Conservation (phyloP, 2,888 invertebrate species). For the Coecobrya sp. region DNA sequence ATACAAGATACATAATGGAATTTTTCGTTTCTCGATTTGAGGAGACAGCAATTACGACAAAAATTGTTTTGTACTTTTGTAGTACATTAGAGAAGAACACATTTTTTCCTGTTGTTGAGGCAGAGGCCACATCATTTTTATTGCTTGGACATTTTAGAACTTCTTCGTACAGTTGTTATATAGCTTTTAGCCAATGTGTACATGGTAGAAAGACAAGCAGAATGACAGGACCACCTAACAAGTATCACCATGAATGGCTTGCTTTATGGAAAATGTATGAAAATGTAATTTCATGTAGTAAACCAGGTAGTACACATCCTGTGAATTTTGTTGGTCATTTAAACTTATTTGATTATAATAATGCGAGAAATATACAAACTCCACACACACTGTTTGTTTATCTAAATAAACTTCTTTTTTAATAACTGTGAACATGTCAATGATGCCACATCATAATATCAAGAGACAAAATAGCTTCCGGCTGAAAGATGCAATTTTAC, state of each 20-base stretch:
- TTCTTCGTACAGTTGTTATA: background rate
- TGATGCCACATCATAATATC: background rate
- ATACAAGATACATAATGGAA: constrained; percentile 56
- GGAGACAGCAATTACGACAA: constrained; percentile 56
- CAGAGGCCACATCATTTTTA: background rate
- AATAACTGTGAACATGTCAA: constrained; percentile 30
- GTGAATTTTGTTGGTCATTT: background rate
- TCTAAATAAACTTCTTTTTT: background rate
- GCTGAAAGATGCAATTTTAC: background rate
- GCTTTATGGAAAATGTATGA: constrained; percentile 70
- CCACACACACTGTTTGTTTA: constrained; percentile 17
- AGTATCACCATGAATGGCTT: constrained; percentile 72
- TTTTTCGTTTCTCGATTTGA: constrained; percentile 46
- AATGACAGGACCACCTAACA: constrained; percentile 77
- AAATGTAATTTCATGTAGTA: constrained; percentile 36
- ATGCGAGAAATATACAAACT: background rate
- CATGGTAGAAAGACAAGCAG: constrained; percentile 61
- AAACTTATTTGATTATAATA: background rate
- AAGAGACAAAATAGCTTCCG: constrained; percentile 40
- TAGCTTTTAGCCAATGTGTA: background rate
- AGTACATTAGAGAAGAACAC: constrained; percentile 15
- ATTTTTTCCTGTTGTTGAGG: background rate
- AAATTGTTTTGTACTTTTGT: constrained; percentile 17
- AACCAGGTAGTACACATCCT: background rate
- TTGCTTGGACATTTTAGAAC: constrained; percentile 52